phyloP scores from a whole-genome alignment of 1,140 invertebrate genomes.

The Nylanderia fulva region DNA sequence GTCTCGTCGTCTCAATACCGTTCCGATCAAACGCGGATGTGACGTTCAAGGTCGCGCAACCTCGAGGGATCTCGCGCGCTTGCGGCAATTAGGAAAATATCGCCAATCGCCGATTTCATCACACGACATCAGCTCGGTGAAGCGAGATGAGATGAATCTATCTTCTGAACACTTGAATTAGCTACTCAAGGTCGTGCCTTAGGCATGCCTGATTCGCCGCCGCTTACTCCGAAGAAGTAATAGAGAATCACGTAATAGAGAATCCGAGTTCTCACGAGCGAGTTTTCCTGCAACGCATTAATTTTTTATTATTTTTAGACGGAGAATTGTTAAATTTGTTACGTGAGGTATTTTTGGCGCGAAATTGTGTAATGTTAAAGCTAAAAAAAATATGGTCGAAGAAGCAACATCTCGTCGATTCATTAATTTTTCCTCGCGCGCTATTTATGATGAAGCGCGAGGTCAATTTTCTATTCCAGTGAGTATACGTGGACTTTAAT shows the following conservation, averaged over 20 bases:
- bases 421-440: too few relatives aligned
- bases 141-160: slow-evolving; percentile 36
- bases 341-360: background rate
- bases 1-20: slow-evolving; percentile 10
- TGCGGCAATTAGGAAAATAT: slow-evolving; percentile 39
- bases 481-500: background rate
- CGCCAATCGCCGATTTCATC: slow-evolving; percentile 6
- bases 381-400: background rate
- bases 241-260: slow-evolving; percentile 24
- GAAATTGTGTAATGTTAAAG: background rate
- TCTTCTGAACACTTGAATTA: slow-evolving; percentile 25
- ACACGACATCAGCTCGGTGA: background rate
- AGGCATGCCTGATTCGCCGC: too few relatives aligned
- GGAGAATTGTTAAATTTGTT: background rate
- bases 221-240: background rate
- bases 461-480: background rate
- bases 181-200: background rate
- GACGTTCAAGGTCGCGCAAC: background rate
- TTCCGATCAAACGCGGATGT: background rate
- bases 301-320: background rate
- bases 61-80: background rate
- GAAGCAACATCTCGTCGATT: background rate
- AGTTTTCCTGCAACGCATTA: background rate
- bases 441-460: background rate
- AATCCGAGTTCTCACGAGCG: slow-evolving; percentile 18